Base-by-base conservation (phyloP, 2,797 vertebrate genomes). In the Mormyrops boulengeri region DNA sequence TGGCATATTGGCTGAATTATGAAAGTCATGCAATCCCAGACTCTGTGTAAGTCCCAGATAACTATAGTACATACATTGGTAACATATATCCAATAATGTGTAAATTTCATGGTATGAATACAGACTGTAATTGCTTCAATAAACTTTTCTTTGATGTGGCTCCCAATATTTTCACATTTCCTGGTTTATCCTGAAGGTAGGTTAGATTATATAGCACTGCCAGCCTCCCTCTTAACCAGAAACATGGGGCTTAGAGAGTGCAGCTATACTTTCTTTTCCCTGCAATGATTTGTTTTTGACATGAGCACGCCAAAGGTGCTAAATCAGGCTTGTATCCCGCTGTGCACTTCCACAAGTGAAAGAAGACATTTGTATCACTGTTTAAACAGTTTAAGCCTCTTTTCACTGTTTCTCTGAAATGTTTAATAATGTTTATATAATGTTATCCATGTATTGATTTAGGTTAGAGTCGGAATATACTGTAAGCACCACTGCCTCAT, bases 91-190 rank as follows among this genome's bases (percentile, higher is more conserved):
- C 80, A 87, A 9, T 52, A 41, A 73, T 73, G 84, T 73, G 82
- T 89, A 60, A 57, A 50, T 86, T 53, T 89, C 47, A 73, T 87
- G 89, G 62, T 87, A 84, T 62, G 89, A 69, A 89, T 85, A 26
- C 26, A n/a, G 30, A 44, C 55, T 62, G 55, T 89, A 89, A 52
- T 66, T 69, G 84, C 57, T 73, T 52, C 60, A 89, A 47, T 89
- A 87, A 87, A 55, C 47, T 44, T 57, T 89, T 82, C 17, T 90
- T 88, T 90, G 86, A 88, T 60, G 86, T 82, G 85, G 50, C 47
- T 88, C 69, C 34, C 52, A 57, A 50, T n/a, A 50, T 69, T 86
- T 89, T 66, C 77, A 82, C 50, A 57, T 88, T 80, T 80, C 38
- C 12, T 44, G 5, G 55, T 88, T 88, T 66, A 26, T 41, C n/a